Conservation (phyloP, 2,888 invertebrate species). For the Papilio elwesi region DNA sequence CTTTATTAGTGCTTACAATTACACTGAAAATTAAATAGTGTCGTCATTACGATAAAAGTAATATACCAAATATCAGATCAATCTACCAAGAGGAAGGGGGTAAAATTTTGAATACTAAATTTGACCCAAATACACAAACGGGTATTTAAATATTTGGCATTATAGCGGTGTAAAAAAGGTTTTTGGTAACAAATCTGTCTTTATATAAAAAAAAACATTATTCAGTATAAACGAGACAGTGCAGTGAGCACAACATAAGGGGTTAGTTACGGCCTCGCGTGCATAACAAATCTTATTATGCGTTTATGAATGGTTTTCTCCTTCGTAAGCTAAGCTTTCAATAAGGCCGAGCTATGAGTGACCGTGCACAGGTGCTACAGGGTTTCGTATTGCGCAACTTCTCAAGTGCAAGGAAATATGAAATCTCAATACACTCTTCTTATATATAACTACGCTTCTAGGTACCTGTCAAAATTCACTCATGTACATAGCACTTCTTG, state of each 20-base stretch:
- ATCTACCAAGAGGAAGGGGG: no score
- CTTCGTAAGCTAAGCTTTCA: conserved; percentile 20
- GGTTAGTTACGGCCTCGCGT: conserved; percentile 28
- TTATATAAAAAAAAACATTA: not conserved
- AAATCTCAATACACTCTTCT: not conserved
- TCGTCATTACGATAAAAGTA: no score
- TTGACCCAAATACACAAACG: no score
- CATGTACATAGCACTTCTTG: not conserved
- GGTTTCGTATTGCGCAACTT: conserved; percentile 21
- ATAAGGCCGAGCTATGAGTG: conserved; percentile 31
- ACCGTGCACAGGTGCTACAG: conserved; percentile 25
- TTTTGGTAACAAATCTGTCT: not conserved
- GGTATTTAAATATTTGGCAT: no score
- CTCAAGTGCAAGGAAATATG: conserved; percentile 21
- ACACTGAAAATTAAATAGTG: no score
- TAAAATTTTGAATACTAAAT: no score
- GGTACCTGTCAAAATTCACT: not conserved
- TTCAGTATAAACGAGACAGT: conserved; percentile 4
- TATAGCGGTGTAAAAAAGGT: not conserved
- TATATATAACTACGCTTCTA: conserved; percentile 5
- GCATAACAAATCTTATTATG: conserved; percentile 37
- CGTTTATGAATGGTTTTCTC: conserved; percentile 36
- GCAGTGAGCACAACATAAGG: conserved; percentile 9
- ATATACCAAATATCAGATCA: no score
- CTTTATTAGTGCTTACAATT: no score